Conservation (phyloP, 2,113 vertebrate species). For the Channa argus region DNA sequence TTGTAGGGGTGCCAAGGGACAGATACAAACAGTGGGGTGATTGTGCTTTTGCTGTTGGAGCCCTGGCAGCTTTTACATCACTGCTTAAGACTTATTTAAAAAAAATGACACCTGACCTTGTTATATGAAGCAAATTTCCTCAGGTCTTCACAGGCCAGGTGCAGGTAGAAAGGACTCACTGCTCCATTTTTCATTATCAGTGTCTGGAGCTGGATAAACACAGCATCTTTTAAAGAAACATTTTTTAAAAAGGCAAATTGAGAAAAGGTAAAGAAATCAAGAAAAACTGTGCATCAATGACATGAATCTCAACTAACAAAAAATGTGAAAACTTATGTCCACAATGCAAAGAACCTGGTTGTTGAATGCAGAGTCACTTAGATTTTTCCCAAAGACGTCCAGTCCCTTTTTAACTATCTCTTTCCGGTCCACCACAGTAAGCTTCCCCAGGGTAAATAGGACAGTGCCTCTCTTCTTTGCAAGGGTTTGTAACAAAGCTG, state of each 20-base stretch:
- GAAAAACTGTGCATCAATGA: too few relatives aligned
- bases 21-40: too few relatives aligned
- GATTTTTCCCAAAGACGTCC: conserved; percentile 87
- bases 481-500: conserved; percentile 78
- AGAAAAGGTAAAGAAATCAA: too few relatives aligned
- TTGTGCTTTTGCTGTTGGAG: too few relatives aligned
- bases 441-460: conserved; percentile 80
- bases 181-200: conserved; percentile 89
- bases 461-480: conserved; percentile 71
- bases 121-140: conserved; percentile 88
- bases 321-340: too few relatives aligned
- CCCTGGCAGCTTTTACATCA: too few relatives aligned
- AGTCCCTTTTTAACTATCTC: conserved; percentile 86
- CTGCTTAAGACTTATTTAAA: too few relatives aligned
- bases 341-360: conserved; percentile 85
- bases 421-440: conserved; percentile 82
- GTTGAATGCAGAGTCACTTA: conserved; percentile 91
- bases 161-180: conserved; percentile 86
- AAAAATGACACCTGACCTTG: conserved; percentile 76
- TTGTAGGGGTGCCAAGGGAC: too few relatives aligned
- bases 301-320: too few relatives aligned
- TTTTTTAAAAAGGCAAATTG: too few relatives aligned
- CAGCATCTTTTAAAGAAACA: background rate
- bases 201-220: conserved; percentile 83
- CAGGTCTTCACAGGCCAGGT: conserved; percentile 88